These are phyloP conservation scores for Helogale parvula DNA, from an alignment of 2,113 vertebrate species.

Conservation along the genomic window DNA sequence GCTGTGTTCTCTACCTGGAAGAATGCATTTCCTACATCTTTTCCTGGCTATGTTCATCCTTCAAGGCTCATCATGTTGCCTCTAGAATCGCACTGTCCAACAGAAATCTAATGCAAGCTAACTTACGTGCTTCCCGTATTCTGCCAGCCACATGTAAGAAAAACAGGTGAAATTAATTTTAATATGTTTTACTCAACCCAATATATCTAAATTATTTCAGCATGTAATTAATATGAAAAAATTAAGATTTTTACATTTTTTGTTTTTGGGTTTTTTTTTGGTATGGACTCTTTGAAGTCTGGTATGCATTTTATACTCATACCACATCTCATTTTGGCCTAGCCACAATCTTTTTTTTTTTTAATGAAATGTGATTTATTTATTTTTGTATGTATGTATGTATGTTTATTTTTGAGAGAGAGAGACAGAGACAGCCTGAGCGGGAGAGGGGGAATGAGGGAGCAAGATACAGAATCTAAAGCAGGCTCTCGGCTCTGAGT, in stretches of 20 bases:
- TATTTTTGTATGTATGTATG: no score
- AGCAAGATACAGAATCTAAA: no score
- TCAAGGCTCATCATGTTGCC: neutral
- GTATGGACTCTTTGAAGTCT: neutral
- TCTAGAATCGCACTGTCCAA: neutral
- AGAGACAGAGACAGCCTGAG: no score
- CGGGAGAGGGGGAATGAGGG: no score
- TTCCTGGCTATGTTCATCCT: neutral
- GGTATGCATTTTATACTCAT: neutral
- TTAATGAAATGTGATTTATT: no score
- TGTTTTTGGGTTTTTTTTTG: no score
- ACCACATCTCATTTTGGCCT: neutral
- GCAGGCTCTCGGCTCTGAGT: no score
- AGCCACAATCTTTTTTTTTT: neutral
- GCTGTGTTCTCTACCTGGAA: neutral
- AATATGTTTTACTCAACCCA: neutral
- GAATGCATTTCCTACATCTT: neutral
- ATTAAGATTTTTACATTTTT: neutral
- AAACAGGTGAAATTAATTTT: neutral
- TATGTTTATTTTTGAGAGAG: no score
- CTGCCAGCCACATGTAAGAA: neutral
- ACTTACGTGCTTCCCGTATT: neutral
- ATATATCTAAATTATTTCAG: conserved; percentile 10
- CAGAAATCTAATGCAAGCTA: neutral
- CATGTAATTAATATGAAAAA: conserved; percentile 35